Conservation (phyloP, 2,888 invertebrate genomes). For the Oscheius sp. region DNA sequence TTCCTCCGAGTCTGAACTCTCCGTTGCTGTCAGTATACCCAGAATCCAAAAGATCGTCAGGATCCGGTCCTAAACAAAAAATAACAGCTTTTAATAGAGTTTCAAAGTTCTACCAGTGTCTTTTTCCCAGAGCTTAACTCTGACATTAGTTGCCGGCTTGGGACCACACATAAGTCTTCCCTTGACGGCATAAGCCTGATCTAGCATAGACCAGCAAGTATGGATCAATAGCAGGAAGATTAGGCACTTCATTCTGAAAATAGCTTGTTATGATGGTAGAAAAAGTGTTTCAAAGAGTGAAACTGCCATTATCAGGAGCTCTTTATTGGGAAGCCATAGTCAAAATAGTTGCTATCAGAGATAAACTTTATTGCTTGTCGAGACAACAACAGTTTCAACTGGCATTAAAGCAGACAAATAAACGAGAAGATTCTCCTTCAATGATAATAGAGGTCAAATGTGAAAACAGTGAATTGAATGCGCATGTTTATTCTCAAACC, state of each 20-base stretch:
- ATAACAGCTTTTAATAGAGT: background rate
- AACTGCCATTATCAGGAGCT: background rate
- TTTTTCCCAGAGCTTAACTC: slow-evolving; percentile 60
- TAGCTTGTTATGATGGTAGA: background rate
- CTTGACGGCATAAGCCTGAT: slow-evolving; percentile 55
- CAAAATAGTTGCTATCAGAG: slow-evolving; percentile 26
- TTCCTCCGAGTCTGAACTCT: slow-evolving; percentile 43
- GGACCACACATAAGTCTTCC: slow-evolving; percentile 51
- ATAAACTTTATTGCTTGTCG: slow-evolving; percentile 15
- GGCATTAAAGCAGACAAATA: background rate
- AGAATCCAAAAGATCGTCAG: slow-evolving; percentile 56
- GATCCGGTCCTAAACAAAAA: slow-evolving; percentile 48
- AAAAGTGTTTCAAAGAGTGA: slow-evolving; percentile 11
- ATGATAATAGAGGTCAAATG: too few species aligned
- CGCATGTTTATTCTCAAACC: too few species aligned
- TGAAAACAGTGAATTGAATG: too few species aligned
- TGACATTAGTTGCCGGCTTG: slow-evolving; percentile 45
- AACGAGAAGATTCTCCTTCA: background rate
- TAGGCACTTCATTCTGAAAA: slow-evolving; percentile 13
- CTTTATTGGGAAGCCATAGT: slow-evolving; percentile 18
- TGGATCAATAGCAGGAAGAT: background rate
- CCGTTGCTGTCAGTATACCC: slow-evolving; percentile 57
- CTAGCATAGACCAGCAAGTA: slow-evolving; percentile 30
- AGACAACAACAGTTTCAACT: slow-evolving; percentile 7
- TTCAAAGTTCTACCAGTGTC: slow-evolving; percentile 47